Percentiles rank a stretch among this genome's conserved stretches.
Evolutionary conservation across 2,113 vertebrate genomes (phyloP).

Genomic region (Heterotilapia buettikoferi): DNA sequence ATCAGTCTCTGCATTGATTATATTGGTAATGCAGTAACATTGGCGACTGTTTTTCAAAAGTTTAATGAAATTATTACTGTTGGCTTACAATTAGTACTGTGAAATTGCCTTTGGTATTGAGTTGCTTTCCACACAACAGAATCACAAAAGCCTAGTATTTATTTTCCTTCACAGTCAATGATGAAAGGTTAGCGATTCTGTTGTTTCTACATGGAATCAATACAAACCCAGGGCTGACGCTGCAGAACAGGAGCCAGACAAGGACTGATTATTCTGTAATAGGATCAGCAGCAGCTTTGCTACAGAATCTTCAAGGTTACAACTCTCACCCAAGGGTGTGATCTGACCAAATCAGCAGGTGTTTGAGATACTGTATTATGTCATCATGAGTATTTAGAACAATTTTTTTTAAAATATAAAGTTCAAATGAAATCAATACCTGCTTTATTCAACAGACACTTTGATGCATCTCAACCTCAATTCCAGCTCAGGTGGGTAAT

Average conservation of each 20-base stretch:
- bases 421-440: background rate
- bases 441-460: background rate
- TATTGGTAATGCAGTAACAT: background rate
- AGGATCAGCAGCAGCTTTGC: conserved; percentile 33
- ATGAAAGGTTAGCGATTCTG: conserved; percentile 34
- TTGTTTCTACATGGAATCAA: conserved; percentile 51
- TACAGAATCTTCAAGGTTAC: conserved; percentile 13
- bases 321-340: background rate
- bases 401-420: background rate
- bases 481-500: conserved; percentile 5
- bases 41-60: background rate
- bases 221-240: conserved; percentile 30
- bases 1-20: background rate
- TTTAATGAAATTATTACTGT: conserved; percentile 16
- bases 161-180: conserved; percentile 22
- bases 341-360: background rate
- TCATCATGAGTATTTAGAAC: background rate
- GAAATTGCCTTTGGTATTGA: conserved; percentile 10
- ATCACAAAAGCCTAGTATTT: background rate
- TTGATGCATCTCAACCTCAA: conserved; percentile 3
- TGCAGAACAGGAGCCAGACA: conserved; percentile 39
- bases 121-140: background rate
- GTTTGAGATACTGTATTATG: background rate
- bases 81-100: background rate
- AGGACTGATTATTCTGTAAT: conserved; percentile 46